Base-by-base conservation (phyloP, 2,888 invertebrate species). In the Protodeltote pygarga region DNA sequence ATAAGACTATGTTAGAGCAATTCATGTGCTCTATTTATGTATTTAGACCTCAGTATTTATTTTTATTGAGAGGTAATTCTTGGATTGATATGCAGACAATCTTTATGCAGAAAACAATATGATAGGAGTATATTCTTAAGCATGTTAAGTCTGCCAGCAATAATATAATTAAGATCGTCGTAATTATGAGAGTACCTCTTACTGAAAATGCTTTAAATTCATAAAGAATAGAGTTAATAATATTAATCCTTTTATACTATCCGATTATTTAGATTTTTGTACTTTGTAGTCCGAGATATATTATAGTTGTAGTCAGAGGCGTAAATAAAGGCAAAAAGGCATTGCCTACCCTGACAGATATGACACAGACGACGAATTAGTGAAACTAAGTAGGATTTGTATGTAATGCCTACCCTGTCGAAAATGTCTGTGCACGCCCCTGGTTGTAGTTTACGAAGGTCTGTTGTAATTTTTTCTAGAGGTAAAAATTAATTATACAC, bases 121-220 rank as follows among this genome's bases (percentile, higher is more conserved):
- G 10, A 31, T 44, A 29, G 25, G 6, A 40, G 40, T 37, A 35
- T 55, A 48, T 35, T 32, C 38, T 27, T 39, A 34, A 35, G 47
- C 40, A 28, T 17, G 24, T 2, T 11, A 23, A 58, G n/a, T 65
- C 40, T 29, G 55, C 45, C 54, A 61, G 57, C 55, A 65, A 59
- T 51, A 59, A 58, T 49, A 53, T 45, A 59, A 24, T 34, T 48
- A 46, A 40, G 37, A 47, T 46, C 51, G 39, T 59, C 19, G 17
- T 63, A 52, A 60, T 52, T 51, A 52, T 49, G 63, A 60, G 66
- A 69, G 63, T 65, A 65, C 49, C 61, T 71, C 64, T 62, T 63
- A 66, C 62, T 67, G 57, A 63, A 75, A 72, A 72, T 77, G 75
- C 73, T 81, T 75, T 74, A 73, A 74, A 63, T 38, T 60, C 15